Evolutionary conservation across 2,888 invertebrate species (phyloP), one percentile per base, ranked within the genome.

Genomic region (Macroteleia sp.): DNA sequence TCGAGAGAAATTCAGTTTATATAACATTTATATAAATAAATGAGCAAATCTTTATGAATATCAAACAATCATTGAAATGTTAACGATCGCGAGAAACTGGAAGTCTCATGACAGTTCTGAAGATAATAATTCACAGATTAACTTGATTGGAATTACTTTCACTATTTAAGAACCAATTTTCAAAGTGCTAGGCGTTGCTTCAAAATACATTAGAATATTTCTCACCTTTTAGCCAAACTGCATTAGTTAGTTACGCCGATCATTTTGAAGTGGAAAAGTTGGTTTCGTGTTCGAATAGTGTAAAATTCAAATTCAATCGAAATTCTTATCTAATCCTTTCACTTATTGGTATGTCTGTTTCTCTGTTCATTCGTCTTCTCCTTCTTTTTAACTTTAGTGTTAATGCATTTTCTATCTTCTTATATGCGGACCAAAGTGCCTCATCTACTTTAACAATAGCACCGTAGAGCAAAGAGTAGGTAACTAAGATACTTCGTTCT

Each of bases 141-240:
- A 82, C 82, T 81, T 82, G 86, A 88, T 87, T 83, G 83, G 81
- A 86, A 87, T 88, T 85, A 83, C 85, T 83, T 82, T 77, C 54
- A 80, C 86, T 86, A 88, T 88, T 89, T 88, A 86, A 86, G 85
- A 88, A 86, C 87, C 87, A 89, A 90, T 89, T 90, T 87, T 86
- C 75, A 88, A 89, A 89, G 89, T 90, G 89, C 88, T 85, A 84
- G 86, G 82, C 85, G 83, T 83, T 85, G 84, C 84, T 86, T 70
- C 79, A 85, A 85, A 87, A 86, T 85, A 85, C 83, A 52, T 66
- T 74, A 77, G 73, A 77, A 83, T 79, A 83, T 79, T 78, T 77
- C 78, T 69, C 75, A 78, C 81, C 79, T 85, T 85, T 83, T 81
- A 83, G 81, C 81, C 66, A 82, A 85, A 83, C 84, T 46, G 16